Evolutionary conservation across 2,113 vertebrate species (phyloP).

Genomic region (Ictalurus punctatus): DNA sequence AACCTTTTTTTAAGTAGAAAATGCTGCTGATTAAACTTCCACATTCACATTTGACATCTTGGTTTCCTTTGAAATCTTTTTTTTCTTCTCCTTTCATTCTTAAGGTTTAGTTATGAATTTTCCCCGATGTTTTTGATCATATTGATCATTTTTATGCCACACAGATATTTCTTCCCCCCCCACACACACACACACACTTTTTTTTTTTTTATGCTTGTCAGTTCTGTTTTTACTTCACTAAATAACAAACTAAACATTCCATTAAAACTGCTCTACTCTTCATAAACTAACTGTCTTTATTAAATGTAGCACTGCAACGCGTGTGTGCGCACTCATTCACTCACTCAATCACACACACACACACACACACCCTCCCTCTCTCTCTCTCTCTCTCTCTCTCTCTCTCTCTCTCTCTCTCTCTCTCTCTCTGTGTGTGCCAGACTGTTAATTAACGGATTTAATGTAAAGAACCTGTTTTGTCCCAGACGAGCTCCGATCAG

Average conservation of each 20-base stretch:
- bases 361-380: neutral
- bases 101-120: neutral
- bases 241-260: neutral
- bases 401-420: too few species aligned
- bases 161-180: neutral
- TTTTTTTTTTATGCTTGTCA: too few species aligned
- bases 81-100: too few species aligned
- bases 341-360: neutral
- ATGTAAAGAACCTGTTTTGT: constrained; percentile 11
- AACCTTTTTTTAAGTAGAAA: neutral
- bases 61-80: neutral
- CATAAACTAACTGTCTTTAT: neutral
- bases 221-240: neutral
- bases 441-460: constrained; percentile 24
- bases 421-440: neutral
- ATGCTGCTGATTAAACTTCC: neutral
- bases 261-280: neutral
- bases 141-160: neutral
- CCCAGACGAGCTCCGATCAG: constrained; percentile 15
- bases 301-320: neutral
- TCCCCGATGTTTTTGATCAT: neutral
- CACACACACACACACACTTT: too few species aligned
- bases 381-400: too few species aligned
- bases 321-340: too few species aligned
- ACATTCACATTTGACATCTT: neutral